Base-by-base conservation (phyloP, 2,888 invertebrate genomes). In the Zhengitettix transpicula region DNA sequence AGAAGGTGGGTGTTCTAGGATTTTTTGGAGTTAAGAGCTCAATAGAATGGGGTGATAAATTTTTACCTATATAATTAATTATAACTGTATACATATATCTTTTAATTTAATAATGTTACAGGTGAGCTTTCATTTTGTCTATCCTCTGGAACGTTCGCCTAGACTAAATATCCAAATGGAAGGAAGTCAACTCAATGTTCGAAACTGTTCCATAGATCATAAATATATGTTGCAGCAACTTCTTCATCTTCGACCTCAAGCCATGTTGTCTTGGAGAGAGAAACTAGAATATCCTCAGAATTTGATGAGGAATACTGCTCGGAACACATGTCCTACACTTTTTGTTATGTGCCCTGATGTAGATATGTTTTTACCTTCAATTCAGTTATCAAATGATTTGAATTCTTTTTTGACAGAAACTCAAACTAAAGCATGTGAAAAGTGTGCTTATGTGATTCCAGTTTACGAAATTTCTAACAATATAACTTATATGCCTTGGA, bases 401-500 rank as follows among this genome's bases (percentile, higher is more conserved):
- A 59, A 61, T 14, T 56, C 51, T 28, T 70, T 70, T 62, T 58
- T 63, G 28, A 14, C n/a, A 1, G 17, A 28, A 9, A 9, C 11
- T 12, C 10, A 42, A 14, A n/a, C 15, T 40, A 28, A 28, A 1
- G 52, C 59, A 9, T 63, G 60, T 61, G 60, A 60, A 40, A 69
- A 69, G 61, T 71, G 72, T 63, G 71, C 70, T 12, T 73, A 68
- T 64, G 72, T 73, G 56, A 66, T 73, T 57, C 73, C 73, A 42
- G 71, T 71, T 41, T 73, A 71, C 63, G 73, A 73, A 63, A 66
- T 73, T 64, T 63, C 64, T 53, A 64, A 67, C 15, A 62, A 64
- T 16, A 61, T 62, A 16, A 52, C 60, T 1, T 10, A 51, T 12
- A 65, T 71, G 56, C 73, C 73, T 10, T 61, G 61, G 59, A 71